Evolutionary conservation across 2,797 vertebrate genomes (phyloP).

Genomic region (Naso thynnoides): DNA sequence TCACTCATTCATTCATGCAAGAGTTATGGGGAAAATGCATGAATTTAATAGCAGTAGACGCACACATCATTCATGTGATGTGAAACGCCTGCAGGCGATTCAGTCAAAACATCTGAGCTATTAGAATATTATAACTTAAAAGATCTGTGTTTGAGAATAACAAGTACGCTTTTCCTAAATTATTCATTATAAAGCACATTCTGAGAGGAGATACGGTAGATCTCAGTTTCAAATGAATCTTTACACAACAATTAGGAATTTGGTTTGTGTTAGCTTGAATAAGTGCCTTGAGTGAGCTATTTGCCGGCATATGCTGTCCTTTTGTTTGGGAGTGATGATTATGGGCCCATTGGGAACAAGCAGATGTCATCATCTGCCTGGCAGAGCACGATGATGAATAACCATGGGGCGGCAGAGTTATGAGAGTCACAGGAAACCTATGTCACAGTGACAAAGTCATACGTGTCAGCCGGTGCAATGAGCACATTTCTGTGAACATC

Average conservation of each 20-base stretch:
- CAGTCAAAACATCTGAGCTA: conserved; percentile 17
- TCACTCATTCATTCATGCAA: conserved; percentile 51
- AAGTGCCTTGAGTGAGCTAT: conserved; percentile 71
- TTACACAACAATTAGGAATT: conserved; percentile 61
- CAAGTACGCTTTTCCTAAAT: conserved; percentile 3
- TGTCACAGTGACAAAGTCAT: conserved; percentile 61
- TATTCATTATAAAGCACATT: conserved; percentile 16
- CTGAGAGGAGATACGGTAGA: conserved; percentile 15
- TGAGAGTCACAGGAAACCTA: conserved; percentile 63
- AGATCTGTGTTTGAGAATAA: conserved; percentile 29
- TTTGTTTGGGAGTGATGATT: conserved; percentile 78
- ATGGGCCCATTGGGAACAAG: conserved; percentile 74
- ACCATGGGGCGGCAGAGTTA: conserved; percentile 65
- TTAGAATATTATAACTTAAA: conserved; percentile 28
- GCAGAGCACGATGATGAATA: conserved; percentile 76
- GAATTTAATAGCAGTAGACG: conserved; percentile 43
- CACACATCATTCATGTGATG: conserved; percentile 31
- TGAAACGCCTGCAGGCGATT: conserved; percentile 30
- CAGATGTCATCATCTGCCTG: conserved; percentile 80
- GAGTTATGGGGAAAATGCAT: conserved; percentile 32
- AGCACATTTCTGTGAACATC: conserved; percentile 24
- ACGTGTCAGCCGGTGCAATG: conserved; percentile 38
- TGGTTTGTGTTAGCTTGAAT: conserved; percentile 51
- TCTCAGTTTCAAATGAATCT: conserved; percentile 44
- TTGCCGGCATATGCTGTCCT: conserved; percentile 74